phyloP scores from a whole-genome alignment of 1,140 invertebrate genomes.

The Pseudomyrmex gracilis region DNA sequence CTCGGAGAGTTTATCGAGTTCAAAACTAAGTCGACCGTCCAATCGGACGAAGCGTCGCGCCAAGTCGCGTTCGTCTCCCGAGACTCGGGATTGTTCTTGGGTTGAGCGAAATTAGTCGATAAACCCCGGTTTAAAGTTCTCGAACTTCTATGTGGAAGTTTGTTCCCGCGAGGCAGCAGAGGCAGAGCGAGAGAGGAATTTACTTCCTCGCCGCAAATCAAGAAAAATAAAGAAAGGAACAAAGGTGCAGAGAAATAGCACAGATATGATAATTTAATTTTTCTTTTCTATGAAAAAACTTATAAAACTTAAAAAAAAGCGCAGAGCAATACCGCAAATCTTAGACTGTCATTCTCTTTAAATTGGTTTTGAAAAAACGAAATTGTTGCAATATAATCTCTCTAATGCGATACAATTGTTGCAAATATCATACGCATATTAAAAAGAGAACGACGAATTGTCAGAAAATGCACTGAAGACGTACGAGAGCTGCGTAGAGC shows the following conservation, averaged over 20 bases:
- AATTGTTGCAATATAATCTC: too few relatives aligned
- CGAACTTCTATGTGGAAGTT: slow-evolving; percentile 53
- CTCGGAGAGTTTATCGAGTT: slow-evolving; percentile 73
- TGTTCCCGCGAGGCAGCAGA: slow-evolving; percentile 32
- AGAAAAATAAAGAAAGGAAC: slow-evolving; percentile 48
- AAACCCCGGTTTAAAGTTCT: slow-evolving; percentile 77
- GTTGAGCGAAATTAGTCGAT: slow-evolving; percentile 79
- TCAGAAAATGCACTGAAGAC: too few relatives aligned
- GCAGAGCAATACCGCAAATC: too few relatives aligned
- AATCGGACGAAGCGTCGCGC: slow-evolving; percentile 60
- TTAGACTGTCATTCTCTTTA: too few relatives aligned
- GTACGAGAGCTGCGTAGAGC: neutral
- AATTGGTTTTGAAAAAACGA: too few relatives aligned
- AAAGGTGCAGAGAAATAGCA: neutral
- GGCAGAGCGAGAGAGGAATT: neutral
- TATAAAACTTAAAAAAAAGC: neutral
- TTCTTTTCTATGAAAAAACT: neutral
- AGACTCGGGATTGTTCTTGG: slow-evolving; percentile 69
- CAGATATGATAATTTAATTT: too few relatives aligned
- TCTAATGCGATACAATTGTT: too few relatives aligned
- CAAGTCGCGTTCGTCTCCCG: slow-evolving; percentile 67
- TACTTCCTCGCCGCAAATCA: slow-evolving; percentile 32
- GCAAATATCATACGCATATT: too few relatives aligned
- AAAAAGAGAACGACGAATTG: too few relatives aligned
- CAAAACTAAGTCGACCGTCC: slow-evolving; percentile 69